Base-by-base conservation (phyloP, 2,113 vertebrate genomes). In the Sinocyclocheilus maitianheensis region DNA sequence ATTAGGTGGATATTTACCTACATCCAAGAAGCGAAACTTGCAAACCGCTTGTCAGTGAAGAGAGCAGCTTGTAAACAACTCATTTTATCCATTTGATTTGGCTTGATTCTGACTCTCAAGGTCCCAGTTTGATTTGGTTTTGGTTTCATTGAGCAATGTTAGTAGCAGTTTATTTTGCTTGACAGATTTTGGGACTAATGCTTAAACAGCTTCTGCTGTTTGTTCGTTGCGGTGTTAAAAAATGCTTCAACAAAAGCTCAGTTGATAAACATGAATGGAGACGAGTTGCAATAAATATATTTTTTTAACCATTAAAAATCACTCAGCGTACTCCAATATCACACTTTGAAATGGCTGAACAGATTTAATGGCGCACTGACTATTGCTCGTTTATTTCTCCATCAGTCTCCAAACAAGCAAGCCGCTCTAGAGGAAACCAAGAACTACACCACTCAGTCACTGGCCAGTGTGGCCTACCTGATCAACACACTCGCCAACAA, bases 401-500 rank as follows among this genome's bases (percentile, higher is more conserved):
- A 4, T 5, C 77, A 97, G 96, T 95, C 96, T 87, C 90, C 95
- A 91, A 96, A 97, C 93, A 97, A 97, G 91, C 95, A 96, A 83
- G 91, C 94, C 88, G 97, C 97, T 77, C 92, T 97, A 84, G 97
- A 97, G 92, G 97, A 97, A 95, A 97, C 97, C 92, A 97, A 97
- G 95, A 96, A 95, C 86, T 97, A 97, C 88, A 97, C 97, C 77
- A 97, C 97, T 1, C 97, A 97, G 92, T 97, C 97, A 0, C 92
- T 97, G 94, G 97, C 97, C 84, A 97, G 97, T 2, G 96, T 97
- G 74, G 97, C 97, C 76, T 97, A 97, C 92, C 93, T 97, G 94
- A 97, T 97, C 93, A 97, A 97, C 92, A 97, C 97, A 43, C 95
- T 97, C 88, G 97, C 97, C 92, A 97, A 97, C 94, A 97, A 97